Base-by-base conservation (phyloP, 2,797 vertebrate species). In the Kryptolebias ocellatus region DNA sequence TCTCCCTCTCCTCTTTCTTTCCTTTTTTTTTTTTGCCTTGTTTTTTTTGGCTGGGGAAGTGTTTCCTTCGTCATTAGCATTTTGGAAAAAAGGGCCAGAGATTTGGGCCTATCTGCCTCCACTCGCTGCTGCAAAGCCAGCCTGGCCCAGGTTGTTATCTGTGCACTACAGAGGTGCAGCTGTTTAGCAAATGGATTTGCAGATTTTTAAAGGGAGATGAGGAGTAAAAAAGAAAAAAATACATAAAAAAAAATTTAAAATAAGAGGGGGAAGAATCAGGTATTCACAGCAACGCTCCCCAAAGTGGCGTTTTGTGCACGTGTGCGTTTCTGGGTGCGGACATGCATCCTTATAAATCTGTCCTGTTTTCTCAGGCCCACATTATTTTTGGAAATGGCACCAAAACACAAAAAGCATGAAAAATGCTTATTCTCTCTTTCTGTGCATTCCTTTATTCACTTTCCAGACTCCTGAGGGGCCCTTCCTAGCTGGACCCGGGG, bases 181-280 rank as follows among this genome's bases (percentile, higher is more conserved):
- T 99, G 98, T 96, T 98, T 96, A 96, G 96, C 95, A 95, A 98
- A 98, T 98, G 98, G 97, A 99, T 99, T 99, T 99, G 96, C 95
- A 95, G 95, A 96, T 98, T 97, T 97, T 97, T 97, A 96, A 96
- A 96, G 95, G 94, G 94, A 95, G 96, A 98, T 98, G 97, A 96
- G 95, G 95, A 85, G 72, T 93, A 95, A 45, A 64, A 95, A 95
- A 94, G 68, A 70, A 37, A 37, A 37, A 95, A 95, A 94, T 24
- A 24, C 20, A 24, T 24, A 24, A 24, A 24, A 24, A 1, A 24
- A 24, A 24, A 24, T 24, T 24, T 1, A 24, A 74, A 70, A 95
- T 95, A 95, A 95, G 94, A 83, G 94, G 93, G 94, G 74, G 73
- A 86, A 97, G 95, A 97, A 97, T 97, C 96, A 98, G 98, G 96